Percentiles rank a stretch among this genome's conserved stretches.
Conservation (phyloP, 1,140 invertebrate genomes). For the Lepidurus couesii region DNA sequence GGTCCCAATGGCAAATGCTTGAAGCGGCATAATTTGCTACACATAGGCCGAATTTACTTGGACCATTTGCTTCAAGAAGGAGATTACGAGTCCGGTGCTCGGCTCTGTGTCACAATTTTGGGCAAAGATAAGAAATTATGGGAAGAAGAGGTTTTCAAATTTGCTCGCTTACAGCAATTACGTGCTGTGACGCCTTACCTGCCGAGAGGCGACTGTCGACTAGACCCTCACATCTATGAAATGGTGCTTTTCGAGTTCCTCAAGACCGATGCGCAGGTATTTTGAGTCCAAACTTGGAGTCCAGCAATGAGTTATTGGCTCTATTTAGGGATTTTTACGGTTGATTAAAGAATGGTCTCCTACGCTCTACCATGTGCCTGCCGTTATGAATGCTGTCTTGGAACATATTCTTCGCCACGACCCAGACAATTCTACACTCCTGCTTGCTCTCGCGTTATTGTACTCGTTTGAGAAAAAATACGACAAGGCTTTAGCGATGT, state of each 20-base stretch:
- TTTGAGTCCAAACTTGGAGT: neutral
- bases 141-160: slow-evolving; percentile 91
- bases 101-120: slow-evolving; percentile 68
- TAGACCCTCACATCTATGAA: slow-evolving; percentile 86
- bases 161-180: slow-evolving; percentile 75
- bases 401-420: slow-evolving; percentile 62
- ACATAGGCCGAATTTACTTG: slow-evolving; percentile 75
- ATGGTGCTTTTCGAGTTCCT: slow-evolving; percentile 92
- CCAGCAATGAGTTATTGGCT: neutral
- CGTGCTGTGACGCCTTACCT: slow-evolving; percentile 79
- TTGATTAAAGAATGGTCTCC: slow-evolving; percentile 84
- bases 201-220: slow-evolving; percentile 55
- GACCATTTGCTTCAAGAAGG: slow-evolving; percentile 69
- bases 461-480: slow-evolving; percentile 86
- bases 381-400: slow-evolving; percentile 77
- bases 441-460: slow-evolving; percentile 83
- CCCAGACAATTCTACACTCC: slow-evolving; percentile 62
- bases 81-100: slow-evolving; percentile 75
- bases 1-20: slow-evolving; percentile 51
- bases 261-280: slow-evolving; percentile 67
- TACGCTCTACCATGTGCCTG: slow-evolving; percentile 75
- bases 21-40: slow-evolving; percentile 60
- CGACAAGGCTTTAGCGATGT: slow-evolving; percentile 87
- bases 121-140: slow-evolving; percentile 79
- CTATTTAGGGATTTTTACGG: slow-evolving; percentile 58